Evolutionary conservation across 1,140 invertebrate species (phyloP), one percentile per base, ranked within the genome.

Genomic region (Apis dorsata): DNA sequence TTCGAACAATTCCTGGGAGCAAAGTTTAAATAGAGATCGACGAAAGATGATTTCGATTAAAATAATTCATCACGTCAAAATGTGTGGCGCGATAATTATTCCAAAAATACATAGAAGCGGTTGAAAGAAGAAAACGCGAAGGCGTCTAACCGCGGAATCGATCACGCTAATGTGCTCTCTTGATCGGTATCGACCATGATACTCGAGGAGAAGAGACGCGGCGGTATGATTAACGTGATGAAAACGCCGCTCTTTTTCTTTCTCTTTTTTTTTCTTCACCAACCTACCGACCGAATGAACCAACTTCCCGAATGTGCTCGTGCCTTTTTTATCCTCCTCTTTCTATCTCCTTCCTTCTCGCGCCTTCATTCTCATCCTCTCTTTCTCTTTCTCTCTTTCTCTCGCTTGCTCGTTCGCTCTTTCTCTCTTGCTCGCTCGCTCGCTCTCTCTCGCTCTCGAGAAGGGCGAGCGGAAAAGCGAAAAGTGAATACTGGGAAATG

Each of bases 401-500:
- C 69, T 21, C 17, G 24, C 24, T 24, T 24, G 24, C 24, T 24
- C 24, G 24, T 24, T 73, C 66, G 62, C n/a, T 79, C 66, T 73
- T 11, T 44, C 62, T 60, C n/a, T 62, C 55, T 57, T 28, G 34
- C 44, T 74, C 21, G 59, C 24, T 63, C 49, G 28, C 66, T 17
- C 63, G 51, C 63, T 24, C 49, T 74, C 69, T 21, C 17, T 73
- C 66, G 62, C n/a, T 79, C 66, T 73, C 66, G 62, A 84, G 86
- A 85, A 83, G 84, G 82, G 69, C 59, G 65, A 79, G 79, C 60
- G 57, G 71, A 83, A 85, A 86, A 91, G 85, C 78, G 85, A 90
- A 91, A 90, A 91, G 90, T 90, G 90, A 91, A 91, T 91, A 90
- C 86, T 81, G 78, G 83, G 76, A 89, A 90, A 89, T 87, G 88